Percentiles rank a stretch among this genome's conserved stretches.
phyloP scores from a whole-genome alignment of 2,113 vertebrate genomes.

The Zosterops borbonicus region DNA sequence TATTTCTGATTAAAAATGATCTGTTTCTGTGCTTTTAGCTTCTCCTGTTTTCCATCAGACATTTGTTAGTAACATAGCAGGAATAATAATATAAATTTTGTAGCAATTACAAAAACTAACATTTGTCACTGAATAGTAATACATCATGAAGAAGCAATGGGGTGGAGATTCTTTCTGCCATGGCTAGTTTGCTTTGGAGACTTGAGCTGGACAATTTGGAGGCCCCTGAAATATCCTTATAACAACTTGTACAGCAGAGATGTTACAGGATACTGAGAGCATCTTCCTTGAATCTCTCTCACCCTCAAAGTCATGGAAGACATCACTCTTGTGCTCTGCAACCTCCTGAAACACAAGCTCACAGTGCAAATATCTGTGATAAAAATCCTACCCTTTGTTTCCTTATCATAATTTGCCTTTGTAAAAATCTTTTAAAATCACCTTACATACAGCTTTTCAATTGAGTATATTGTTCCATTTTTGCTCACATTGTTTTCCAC shows the following conservation, averaged over 20 bases:
- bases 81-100: background rate
- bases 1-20: background rate
- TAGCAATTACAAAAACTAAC: background rate
- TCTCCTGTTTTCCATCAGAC: background rate
- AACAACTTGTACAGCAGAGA: background rate
- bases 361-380: background rate
- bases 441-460: background rate
- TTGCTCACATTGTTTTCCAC: background rate
- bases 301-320: background rate
- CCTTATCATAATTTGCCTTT: background rate
- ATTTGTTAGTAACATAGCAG: background rate
- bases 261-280: background rate
- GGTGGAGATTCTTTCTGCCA: background rate
- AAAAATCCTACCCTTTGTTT: background rate
- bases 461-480: background rate
- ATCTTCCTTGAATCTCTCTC: background rate
- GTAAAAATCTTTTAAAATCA: background rate
- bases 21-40: background rate
- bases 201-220: background rate
- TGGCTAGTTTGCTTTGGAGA: background rate
- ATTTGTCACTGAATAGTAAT: background rate
- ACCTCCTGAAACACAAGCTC: background rate
- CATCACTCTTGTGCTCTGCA: background rate
- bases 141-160: background rate
- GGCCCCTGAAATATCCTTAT: background rate